Conservation (phyloP, 2,797 vertebrate species). For the Alectoris magna region DNA sequence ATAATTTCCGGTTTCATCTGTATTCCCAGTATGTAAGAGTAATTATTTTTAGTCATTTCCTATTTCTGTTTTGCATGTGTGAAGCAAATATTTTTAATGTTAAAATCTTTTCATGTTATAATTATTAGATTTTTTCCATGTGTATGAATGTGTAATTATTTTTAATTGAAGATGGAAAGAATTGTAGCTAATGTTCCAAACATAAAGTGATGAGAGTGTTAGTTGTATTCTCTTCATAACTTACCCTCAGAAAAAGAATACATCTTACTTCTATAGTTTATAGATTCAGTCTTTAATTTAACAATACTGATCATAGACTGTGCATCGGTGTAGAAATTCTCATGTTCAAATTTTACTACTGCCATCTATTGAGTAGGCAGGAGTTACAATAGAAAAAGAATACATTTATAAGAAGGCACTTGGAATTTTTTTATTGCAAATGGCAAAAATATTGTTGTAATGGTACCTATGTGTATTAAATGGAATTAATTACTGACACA, state of each 20-base stretch:
- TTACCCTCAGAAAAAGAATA: background rate
- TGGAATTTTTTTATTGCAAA: background rate
- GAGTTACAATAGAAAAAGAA: background rate
- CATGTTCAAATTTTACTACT: background rate
- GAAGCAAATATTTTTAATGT: background rate
- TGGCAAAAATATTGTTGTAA: background rate
- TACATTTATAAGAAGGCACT: background rate
- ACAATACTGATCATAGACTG: background rate
- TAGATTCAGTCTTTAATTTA: background rate
- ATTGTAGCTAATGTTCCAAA: background rate
- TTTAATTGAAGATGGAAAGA: background rate
- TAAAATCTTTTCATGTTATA: background rate
- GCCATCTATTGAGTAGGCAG: background rate
- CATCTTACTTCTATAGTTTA: background rate
- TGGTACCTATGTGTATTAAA: background rate
- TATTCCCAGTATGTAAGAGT: background rate
- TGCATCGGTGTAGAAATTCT: background rate
- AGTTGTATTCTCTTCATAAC: background rate
- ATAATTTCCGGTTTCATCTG: background rate
- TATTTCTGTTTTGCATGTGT: background rate
- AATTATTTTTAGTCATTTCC: background rate
- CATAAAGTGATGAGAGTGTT: background rate
- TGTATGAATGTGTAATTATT: background rate
- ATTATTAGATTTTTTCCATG: background rate
- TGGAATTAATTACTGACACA: background rate